Base-by-base conservation (phyloP, 2,888 invertebrate species). In the Thereva nobilitata region DNA sequence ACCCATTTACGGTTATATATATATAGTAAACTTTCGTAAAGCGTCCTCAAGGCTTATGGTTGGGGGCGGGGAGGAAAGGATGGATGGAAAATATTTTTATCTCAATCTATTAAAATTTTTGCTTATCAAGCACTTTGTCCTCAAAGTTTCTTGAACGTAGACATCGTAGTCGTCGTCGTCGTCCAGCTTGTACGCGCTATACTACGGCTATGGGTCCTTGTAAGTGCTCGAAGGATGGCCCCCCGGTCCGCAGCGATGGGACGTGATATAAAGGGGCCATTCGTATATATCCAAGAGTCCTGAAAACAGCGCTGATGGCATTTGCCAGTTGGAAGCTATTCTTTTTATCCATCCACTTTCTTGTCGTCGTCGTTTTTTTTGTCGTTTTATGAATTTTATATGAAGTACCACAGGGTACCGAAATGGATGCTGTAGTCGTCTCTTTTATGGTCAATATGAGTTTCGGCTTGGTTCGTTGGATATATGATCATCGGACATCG, bases 71-170 rank as follows among this genome's bases (percentile, higher is more conserved):
- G 23, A 23, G 23, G 23, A 23, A 23, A 23, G 23, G 10, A 45
- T 45, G 64, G 64, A 64, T 40, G 9, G 64, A 53, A 55, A 52
- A 64, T 54, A 64, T 64, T 64, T 64, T 64, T 64, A 64, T 64
- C 64, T 55, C 47, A 55, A 64, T 64, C 64, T 54, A 64, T 64
- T 64, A 64, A 54, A 64, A 64, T 64, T 64, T 56, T 64, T 64
- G 64, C 64, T 64, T 64, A 64, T 64, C 54, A 55, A 64, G 55
- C 55, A 55, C 40, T 64, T 64, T 38, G 63, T 52, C 49, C 40
- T 52, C n/a, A 40, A 40, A 41, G 40, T 5, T 52, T 63, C 9
- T 23, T 23, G 23, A 23, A 23, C 23, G 23, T 23, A 23, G 23
- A 23, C 23, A 23, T 23, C 23, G 23, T 37, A 10, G 40, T 23